Evolutionary conservation across 2,113 vertebrate species (phyloP), one percentile per base, ranked within the genome.

Genomic region (Heliornis fulica): DNA sequence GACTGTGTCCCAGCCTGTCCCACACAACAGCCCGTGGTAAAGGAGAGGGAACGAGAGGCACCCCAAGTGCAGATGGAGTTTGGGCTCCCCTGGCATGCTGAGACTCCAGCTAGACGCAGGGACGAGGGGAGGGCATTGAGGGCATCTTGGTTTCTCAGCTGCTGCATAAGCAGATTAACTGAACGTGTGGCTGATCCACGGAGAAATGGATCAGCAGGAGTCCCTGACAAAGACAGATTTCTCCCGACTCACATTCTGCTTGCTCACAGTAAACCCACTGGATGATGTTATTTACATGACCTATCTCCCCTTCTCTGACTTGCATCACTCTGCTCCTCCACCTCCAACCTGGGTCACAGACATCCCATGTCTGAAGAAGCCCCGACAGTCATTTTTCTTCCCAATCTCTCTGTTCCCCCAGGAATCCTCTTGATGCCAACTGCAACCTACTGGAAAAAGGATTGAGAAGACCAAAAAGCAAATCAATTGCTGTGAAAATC

Each of bases 81-180:
- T 32, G 45, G 0, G 0, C 36, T 87, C n/a, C 48, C 45, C 69
- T 68, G 76, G 51, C 41, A 19, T 21, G 6, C 13, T 57, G 41
- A 23, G 50, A 9, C 56, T 69, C 53, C 3, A 45, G 26, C 50
- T 28, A 50, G 48, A n/a, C 11, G 69, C 71, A 64, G 91, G 68
- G 89, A 92, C 75, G 91, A 86, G 86, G 82, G 74, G 91, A 91
- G 91, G 93, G 72, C 94, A 84, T 48, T 56, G 81, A 97, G 94
- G 95, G 77, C 94, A 92, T 60, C 80, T 84, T 83, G 60, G 84
- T 40, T 80, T 32, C 89, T 83, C 87, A 25, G 94, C 90, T 93
- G 94, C 96, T 92, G 92, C 85, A 92, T 95, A 96, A 97, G 89
- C 95, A 94, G 94, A 97, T 92, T 94, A 94, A 81, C 80, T 92